Evolutionary conservation across 1,140 invertebrate genomes (phyloP), one percentile per base, ranked within the genome.

Genomic region (Neodiprion fabricii): DNA sequence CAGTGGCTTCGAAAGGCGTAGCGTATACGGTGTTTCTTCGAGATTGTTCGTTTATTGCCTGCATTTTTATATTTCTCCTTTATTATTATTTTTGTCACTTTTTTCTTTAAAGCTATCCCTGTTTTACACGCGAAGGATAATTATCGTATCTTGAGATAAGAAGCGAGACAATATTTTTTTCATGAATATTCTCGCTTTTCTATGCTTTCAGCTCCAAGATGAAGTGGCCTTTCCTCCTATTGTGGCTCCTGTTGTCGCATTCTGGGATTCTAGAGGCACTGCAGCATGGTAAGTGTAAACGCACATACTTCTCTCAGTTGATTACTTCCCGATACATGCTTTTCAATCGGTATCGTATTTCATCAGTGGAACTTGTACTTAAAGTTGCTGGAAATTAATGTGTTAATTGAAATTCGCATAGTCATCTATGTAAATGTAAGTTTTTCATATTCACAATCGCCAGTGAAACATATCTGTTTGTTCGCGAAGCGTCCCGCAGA

Each of bases 171-270:
- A 61, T 61, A 9, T 17, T 61, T 61, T 61, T 14, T 9, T 61
- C 53, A 61, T 61, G n/a, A 61, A 61, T 61, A 14, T 17, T 40
- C 21, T 11, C n/a, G 9, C 48, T 1, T 50, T 48, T 49, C 14
- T 76, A 71, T 72, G 75, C n/a, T 83, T 85, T 7, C 79, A 87
- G 86, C 85, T 81, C 74, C 75, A 87, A 86, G 79, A 87, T 87
- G 86, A 85, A 84, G 81, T 86, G 84, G 84, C 80, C 83, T 67
- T 74, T 84, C 77, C 75, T 84, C 73, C 76, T 87, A 72, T 78
- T 78, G 23, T 85, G 84, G 80, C 80, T 87, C 47, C 74, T 86
- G 75, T 71, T 86, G 68, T 79, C 82, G 65, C 79, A 81, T 48
- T 84, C 83, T 66, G 81, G 83, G 72, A 85, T 83, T 74, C 80